A percentile compares a stretch with the other conserved stretches of the same genome.
Conservation (phyloP, 2,797 vertebrate genomes). For the Chrosomus eos region DNA sequence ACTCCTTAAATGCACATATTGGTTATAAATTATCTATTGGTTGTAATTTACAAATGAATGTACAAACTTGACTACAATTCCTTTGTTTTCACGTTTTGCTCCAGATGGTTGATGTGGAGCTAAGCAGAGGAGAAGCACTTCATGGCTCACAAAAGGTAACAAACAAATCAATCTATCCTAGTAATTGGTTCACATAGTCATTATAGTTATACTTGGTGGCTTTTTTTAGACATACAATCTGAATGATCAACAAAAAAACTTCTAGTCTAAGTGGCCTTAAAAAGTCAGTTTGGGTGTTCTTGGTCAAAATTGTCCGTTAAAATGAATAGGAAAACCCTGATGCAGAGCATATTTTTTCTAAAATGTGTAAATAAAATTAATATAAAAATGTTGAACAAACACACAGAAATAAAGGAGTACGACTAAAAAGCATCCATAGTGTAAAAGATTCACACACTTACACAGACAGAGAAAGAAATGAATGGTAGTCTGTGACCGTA, state of each 20-base stretch:
- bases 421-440: neutral
- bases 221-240: neutral
- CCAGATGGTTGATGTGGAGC: slow-evolving; percentile 68
- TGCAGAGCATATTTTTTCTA: neutral
- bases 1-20: neutral
- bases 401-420: neutral
- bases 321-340: neutral
- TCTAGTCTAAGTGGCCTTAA: neutral
- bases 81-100: neutral
- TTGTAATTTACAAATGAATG: neutral
- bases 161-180: neutral
- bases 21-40: neutral
- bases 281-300: neutral
- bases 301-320: neutral
- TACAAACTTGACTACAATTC: neutral
- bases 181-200: too few relatives aligned
- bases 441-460: neutral
- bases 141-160: slow-evolving; percentile 65
- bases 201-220: neutral
- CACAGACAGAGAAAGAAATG: neutral
- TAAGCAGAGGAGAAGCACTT: slow-evolving; percentile 53
- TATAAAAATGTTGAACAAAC: neutral
- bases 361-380: neutral
- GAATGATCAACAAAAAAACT: neutral
- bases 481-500: neutral